Percentiles rank a stretch among this genome's conserved stretches.
Conservation (phyloP, 2,888 invertebrate species). For the Cryptophagus acutangulus region DNA sequence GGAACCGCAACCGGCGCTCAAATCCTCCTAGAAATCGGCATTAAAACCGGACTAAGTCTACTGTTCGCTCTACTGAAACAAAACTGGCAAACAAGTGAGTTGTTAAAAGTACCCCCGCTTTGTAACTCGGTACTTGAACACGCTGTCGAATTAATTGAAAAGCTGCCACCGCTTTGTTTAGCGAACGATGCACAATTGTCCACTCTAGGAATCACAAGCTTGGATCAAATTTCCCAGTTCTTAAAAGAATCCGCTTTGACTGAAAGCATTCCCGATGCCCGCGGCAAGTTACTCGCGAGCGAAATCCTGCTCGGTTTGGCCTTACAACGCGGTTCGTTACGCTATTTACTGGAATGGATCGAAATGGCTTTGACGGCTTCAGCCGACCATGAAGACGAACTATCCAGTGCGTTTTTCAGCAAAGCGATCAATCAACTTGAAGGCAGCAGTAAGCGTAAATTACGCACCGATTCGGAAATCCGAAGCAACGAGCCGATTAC, state of each 20-base stretch:
- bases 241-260: constrained; percentile 52
- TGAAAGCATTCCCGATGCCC: constrained; percentile 49
- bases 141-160: constrained; percentile 52
- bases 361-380: constrained; percentile 53
- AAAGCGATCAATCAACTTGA: constrained; percentile 37
- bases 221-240: constrained; percentile 54
- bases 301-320: constrained; percentile 56
- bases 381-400: constrained; percentile 16
- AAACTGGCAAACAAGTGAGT: constrained; percentile 52
- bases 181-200: constrained; percentile 57
- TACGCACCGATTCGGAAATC: constrained; percentile 18
- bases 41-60: constrained; percentile 57
- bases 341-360: constrained; percentile 59
- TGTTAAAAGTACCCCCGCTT: constrained; percentile 47
- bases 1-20: constrained; percentile 44
- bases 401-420: constrained; percentile 39
- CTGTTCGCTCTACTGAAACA: constrained; percentile 56
- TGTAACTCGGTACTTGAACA: constrained; percentile 58
- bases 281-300: constrained; percentile 46
- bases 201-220: constrained; percentile 49
- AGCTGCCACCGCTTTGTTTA: constrained; percentile 56
- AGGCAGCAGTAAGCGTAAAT: constrained; percentile 29
- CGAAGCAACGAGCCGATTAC: constrained; percentile 31
- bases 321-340: constrained; percentile 56
- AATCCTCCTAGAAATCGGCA: constrained; percentile 57